A percentile compares a stretch with the other conserved stretches of the same genome.
These are phyloP conservation scores for Deroplatys truncata DNA, from an alignment of 2,888 invertebrate genomes.

Conservation along the genomic window DNA sequence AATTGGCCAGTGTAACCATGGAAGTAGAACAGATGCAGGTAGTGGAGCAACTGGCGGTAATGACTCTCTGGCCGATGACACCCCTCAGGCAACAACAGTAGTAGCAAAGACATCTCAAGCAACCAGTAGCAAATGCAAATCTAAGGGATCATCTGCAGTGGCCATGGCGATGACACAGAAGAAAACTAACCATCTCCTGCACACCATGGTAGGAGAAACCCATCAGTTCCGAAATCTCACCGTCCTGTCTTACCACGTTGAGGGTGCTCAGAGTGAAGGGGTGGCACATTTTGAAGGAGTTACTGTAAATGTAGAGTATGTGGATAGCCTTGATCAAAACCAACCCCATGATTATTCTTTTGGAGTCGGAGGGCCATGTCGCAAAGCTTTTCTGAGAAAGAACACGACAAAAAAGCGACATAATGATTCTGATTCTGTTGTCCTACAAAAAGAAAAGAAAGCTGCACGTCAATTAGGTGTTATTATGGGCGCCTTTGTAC, in stretches of 20 bases:
- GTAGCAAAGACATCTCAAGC: neutral
- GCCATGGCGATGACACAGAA: neutral
- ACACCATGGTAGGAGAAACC: neutral
- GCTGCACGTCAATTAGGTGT: conserved; percentile 56
- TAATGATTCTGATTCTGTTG: conserved; percentile 18
- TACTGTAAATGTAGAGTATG: conserved; percentile 36
- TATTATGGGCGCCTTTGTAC: conserved; percentile 54
- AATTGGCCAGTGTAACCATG: conserved; percentile 29
- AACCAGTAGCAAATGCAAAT: neutral
- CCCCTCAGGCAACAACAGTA: neutral
- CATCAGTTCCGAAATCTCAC: conserved; percentile 30
- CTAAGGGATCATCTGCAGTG: neutral
- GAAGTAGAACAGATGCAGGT: neutral
- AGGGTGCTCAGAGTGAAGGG: neutral
- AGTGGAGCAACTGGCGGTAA: conserved; percentile 7
- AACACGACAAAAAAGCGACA: neutral
- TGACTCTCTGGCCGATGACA: conserved; percentile 25
- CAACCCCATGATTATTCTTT: neutral
- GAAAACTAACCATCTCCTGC: neutral
- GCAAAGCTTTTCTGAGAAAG: neutral
- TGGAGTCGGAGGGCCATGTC: neutral
- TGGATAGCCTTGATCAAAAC: conserved; percentile 6
- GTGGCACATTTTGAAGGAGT: conserved; percentile 33
- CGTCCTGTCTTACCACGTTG: conserved; percentile 21
- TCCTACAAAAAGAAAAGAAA: conserved; percentile 42